These are phyloP conservation scores for Halisarca cf. caerulea DNA, from an alignment of 37 sponge, comb jelly and placozoan genomes.

Conservation along the genomic window DNA sequence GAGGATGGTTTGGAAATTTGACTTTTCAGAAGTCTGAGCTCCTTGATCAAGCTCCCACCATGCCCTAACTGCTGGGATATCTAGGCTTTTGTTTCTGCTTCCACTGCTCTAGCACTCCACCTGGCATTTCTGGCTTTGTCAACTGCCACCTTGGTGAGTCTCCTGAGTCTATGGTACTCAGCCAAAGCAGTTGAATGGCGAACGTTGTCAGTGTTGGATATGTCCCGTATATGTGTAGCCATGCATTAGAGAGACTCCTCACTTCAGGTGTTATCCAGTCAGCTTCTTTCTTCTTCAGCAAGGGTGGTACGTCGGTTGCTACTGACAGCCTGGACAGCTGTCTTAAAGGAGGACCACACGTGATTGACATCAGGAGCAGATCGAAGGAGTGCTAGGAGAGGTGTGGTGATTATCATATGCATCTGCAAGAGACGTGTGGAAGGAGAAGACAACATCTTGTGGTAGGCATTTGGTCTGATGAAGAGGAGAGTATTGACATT, in stretches of 20 bases:
- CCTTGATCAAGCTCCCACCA: slow-evolving; percentile 16
- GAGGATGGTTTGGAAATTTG: background rate
- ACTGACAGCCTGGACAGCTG: slow-evolving; percentile 11
- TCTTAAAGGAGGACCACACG: background rate
- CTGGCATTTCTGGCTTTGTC: slow-evolving; percentile 20
- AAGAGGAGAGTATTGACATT: slow-evolving; percentile 7
- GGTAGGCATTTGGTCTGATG: slow-evolving; percentile 5
- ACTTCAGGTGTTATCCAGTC: slow-evolving; percentile 17
- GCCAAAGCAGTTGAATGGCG: background rate
- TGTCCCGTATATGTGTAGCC: background rate
- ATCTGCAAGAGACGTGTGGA: slow-evolving; percentile 1
- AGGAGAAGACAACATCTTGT: background rate
- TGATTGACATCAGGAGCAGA: background rate
- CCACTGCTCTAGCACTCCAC: slow-evolving; percentile 22
- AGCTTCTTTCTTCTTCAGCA: background rate
- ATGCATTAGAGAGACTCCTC: slow-evolving; percentile 3
- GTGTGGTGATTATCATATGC: background rate
- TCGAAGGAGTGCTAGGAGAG: background rate
- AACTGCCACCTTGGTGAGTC: slow-evolving; percentile 17
- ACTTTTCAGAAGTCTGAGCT: background rate
- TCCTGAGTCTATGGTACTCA: slow-evolving; percentile 8
- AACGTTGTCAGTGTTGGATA: background rate
- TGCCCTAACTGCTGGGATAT: background rate
- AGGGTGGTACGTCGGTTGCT: background rate
- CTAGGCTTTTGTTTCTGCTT: slow-evolving; percentile 3